Conservation (phyloP, 1,140 invertebrate species). For the Heliconius eleuchia region DNA sequence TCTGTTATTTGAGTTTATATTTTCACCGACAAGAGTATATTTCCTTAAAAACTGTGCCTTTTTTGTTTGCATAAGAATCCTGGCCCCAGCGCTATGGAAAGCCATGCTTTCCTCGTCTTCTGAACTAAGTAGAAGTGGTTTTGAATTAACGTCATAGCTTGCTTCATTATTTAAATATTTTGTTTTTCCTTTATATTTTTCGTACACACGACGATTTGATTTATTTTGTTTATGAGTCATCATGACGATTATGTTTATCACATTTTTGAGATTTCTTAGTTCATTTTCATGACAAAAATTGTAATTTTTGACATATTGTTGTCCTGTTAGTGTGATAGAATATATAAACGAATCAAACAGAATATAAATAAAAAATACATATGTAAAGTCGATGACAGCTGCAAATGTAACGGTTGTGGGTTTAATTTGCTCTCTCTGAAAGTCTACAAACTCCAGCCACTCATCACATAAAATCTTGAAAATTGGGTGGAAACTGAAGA, state of each 20-base stretch:
- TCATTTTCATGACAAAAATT: neutral
- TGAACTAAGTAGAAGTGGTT: constrained; percentile 41
- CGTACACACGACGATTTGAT: neutral
- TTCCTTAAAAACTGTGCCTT: neutral
- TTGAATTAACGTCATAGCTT: neutral
- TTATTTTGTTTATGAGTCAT: neutral
- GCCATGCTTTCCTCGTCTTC: constrained; percentile 42
- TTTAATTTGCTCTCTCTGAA: no score
- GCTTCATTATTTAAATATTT: neutral
- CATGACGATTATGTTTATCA: constrained; percentile 21
- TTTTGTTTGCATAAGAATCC: constrained; percentile 35
- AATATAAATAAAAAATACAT: neutral
- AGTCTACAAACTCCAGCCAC: no score
- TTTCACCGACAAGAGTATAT: neutral
- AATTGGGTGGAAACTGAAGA: no score
- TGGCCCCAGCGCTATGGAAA: constrained; percentile 41
- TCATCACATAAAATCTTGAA: no score
- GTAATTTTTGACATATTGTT: constrained; percentile 17
- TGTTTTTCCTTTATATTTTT: neutral
- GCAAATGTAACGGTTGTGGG: no score
- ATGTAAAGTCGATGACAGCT: neutral
- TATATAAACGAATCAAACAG: neutral
- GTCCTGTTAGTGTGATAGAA: neutral
- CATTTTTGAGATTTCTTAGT: constrained; percentile 33
- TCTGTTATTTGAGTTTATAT: neutral